phyloP scores from a whole-genome alignment of 2,888 invertebrate species.

The Hyppa rectilinea region DNA sequence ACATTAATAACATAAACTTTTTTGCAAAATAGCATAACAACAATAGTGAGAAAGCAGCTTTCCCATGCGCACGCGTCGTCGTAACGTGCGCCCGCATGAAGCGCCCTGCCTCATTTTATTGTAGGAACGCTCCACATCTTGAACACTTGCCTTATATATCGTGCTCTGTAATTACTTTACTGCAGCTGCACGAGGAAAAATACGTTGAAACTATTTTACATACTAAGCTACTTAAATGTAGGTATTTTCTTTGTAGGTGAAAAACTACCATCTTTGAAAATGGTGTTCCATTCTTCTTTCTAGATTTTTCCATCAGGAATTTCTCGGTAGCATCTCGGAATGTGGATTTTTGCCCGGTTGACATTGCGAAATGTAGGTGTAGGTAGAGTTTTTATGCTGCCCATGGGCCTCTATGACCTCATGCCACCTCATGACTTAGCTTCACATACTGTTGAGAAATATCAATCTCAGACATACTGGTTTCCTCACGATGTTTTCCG shows the following conservation, averaged over 20 bases:
- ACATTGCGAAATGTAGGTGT: too few species aligned
- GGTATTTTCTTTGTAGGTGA: slow-evolving; percentile 10
- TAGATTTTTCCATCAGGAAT: too few species aligned
- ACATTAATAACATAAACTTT: slow-evolving; percentile 4
- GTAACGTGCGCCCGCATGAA: slow-evolving; percentile 81
- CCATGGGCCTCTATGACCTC: too few species aligned
- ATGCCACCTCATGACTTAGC: too few species aligned
- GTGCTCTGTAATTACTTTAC: slow-evolving; percentile 36
- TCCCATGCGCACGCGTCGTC: slow-evolving; percentile 64
- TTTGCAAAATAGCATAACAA: slow-evolving; percentile 39
- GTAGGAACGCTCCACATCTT: slow-evolving; percentile 69
- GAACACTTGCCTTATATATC: slow-evolving; percentile 58
- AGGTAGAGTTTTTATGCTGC: too few species aligned
- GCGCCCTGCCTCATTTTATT: slow-evolving; percentile 75
- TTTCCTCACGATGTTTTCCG: too few species aligned
- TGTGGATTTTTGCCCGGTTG: too few species aligned
- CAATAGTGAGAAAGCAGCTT: slow-evolving; percentile 51
- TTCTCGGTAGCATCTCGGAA: too few species aligned
- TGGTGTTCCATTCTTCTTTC: too few species aligned
- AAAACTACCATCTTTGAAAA: slow-evolving; percentile 15
- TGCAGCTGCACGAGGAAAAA: slow-evolving; percentile 56
- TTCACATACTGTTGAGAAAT: too few species aligned
- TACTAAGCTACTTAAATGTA: background rate
- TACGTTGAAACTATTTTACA: slow-evolving; percentile 43
- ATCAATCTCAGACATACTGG: too few species aligned